Base-by-base conservation (phyloP, 2,113 vertebrate species). In the Tragelaphus imberbis region DNA sequence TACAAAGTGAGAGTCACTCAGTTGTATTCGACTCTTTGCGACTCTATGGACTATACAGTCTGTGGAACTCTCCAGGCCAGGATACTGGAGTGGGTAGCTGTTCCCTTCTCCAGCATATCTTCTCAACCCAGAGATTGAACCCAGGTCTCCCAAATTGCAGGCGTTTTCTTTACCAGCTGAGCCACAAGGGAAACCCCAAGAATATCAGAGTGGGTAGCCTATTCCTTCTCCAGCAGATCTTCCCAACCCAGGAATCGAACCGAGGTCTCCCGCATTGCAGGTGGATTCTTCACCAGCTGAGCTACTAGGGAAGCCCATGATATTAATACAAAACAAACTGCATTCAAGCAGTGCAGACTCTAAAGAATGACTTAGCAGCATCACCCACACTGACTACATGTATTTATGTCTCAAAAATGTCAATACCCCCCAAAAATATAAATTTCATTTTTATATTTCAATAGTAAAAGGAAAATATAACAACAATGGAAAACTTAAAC, bases 401-500 rank as follows among this genome's bases (percentile, higher is more conserved):
- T 40, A 49, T 23, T 23, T 36, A 68, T 58, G 81, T 79, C 87
- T 92, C 56, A 61, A 68, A 95, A 79, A 53, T 33, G n/a, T 92
- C 61, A 96, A 51, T 36, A 90, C 27, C 19, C 79, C 88, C 11
- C 92, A 98, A 97, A 94, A 59, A 71, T 61, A 85, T 40, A 47
- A 84, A 92, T 87, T 88, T n/a, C 33, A 90, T 94, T 94, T 92
- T 87, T 68, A 77, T 30, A 94, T 28, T 87, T 84, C 51, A 94
- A 25, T 77, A 86, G 27, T 33, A 91, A 84, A 81, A 51, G 6
- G 44, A 95, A 96, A 77, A 79, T 44, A 65, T 27, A 82, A 63
- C 61, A 63, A 49, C 13, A 75, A 68, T 17, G 49, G 14, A 65
- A 44, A 91, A 36, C 61, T 84, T 88, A 77, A 96, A 84, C 44